Evolutionary conservation across 2,888 invertebrate genomes (phyloP).

Genomic region (Meghimatium bilineatum): DNA sequence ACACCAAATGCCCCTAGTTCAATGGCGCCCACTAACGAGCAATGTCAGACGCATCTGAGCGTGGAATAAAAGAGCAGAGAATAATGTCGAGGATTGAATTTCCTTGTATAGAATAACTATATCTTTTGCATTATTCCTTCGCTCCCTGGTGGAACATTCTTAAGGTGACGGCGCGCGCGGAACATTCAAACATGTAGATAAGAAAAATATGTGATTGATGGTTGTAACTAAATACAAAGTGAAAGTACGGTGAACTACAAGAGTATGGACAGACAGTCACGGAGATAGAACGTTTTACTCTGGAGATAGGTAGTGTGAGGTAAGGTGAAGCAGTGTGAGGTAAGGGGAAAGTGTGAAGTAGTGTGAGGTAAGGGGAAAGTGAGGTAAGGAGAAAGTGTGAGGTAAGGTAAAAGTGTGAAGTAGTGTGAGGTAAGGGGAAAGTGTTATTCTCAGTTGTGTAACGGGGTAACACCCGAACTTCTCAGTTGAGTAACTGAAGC

Average conservation of each 20-base stretch:
- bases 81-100: neutral
- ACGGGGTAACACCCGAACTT: no score
- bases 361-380: no score
- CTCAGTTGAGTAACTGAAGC: no score
- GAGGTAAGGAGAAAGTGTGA: neutral
- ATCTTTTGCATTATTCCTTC: neutral
- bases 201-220: neutral
- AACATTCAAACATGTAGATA: neutral
- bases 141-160: neutral
- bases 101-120: neutral
- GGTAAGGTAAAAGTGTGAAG: neutral
- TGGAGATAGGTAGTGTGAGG: no score
- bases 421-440: neutral
- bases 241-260: no score
- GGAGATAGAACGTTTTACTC: no score
- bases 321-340: no score
- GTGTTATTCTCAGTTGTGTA: no score
- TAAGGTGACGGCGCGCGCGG: neutral
- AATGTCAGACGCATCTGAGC: neutral
- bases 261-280: no score
- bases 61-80: neutral
- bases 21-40: conserved; percentile 24
- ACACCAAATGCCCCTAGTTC: neutral
- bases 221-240: no score
- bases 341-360: no score